Base-by-base conservation (phyloP, 2,797 vertebrate species). In the Sardinella longiceps region DNA sequence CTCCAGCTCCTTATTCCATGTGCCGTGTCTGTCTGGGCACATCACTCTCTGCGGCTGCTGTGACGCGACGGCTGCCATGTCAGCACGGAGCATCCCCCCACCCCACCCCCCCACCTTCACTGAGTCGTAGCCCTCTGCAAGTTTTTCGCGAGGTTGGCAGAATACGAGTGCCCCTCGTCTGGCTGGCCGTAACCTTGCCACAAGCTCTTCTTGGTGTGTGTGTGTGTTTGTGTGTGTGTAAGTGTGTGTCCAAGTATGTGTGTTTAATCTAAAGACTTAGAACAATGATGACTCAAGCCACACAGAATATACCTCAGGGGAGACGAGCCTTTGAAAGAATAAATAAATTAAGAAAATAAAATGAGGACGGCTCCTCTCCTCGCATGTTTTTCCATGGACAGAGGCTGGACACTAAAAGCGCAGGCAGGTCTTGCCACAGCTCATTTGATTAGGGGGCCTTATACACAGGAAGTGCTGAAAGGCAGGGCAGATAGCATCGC, bases 381-480 rank as follows among this genome's bases (percentile, higher is more conserved):
- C 0, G 37, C 33, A 18, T 77, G 66, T 43, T 77, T 77, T 43
- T 43, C 70, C 70, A 43, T 18, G 11, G 70, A 94, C 92, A 92
- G 92, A 90, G 89, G 92, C 90, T 87, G 90, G 92, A 92, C 91
- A 87, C 92, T 95, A 94, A 95, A 95, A 95, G 94, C 94, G 89
- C 88, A 89, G 88, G 88, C 92, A 92, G 92, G 91, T 92, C 91
- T 91, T 20, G 83, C 83, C 90, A 87, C 23, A 15, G 89, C 89
- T 95, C 92, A 95, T 96, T 95, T 89, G 94, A 96, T 96, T 96
- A 96, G 93, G 82, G 90, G 89, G 93, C 94, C 94, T 95, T 88
- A 87, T 92, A 90, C 92, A 92, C 94, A 94, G 95, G 95, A 96
- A 95, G 94, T 92, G 95, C 95, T 95, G 95, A 96, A 95, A 96